These are phyloP conservation scores for Argentina silus DNA, from an alignment of 2,797 vertebrate genomes.

Conservation along the genomic window DNA sequence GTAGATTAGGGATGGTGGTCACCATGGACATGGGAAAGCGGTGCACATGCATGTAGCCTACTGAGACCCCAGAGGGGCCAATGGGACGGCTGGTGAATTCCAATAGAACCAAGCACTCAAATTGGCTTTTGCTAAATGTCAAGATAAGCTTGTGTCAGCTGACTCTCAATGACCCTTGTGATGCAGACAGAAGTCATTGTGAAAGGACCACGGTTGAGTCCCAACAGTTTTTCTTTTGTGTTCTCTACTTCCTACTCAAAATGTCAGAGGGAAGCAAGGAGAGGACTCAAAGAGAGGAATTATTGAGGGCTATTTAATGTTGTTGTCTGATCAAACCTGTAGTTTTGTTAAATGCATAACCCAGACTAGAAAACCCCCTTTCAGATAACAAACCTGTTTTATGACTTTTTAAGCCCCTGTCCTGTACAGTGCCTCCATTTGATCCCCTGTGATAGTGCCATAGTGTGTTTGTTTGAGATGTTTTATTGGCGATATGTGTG, in stretches of 20 bases:
- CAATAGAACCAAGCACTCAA: conserved; percentile 23
- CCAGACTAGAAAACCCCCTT: conserved; percentile 18
- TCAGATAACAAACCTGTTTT: not conserved
- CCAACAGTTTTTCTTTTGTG: not conserved
- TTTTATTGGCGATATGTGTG: conserved; percentile 19
- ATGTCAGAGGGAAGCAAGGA: too few relatives aligned
- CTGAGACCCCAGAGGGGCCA: conserved; percentile 30
- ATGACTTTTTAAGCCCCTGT: conserved; percentile 11
- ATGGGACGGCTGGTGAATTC: conserved; percentile 47
- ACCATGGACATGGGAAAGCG: conserved; percentile 41
- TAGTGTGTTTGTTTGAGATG: conserved; percentile 2
- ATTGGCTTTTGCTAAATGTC: conserved; percentile 47
- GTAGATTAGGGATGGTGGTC: conserved; percentile 44
- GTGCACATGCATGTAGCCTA: conserved; percentile 2
- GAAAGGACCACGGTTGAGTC: conserved; percentile 13
- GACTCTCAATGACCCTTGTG: conserved; percentile 5
- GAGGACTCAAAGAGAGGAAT: too few relatives aligned
- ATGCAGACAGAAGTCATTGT: conserved; percentile 25
- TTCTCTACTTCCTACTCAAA: too few relatives aligned
- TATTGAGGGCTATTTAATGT: too few relatives aligned
- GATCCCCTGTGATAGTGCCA: conserved; percentile 20
- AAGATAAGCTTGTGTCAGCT: conserved; percentile 14
- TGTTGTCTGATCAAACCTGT: not conserved
- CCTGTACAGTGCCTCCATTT: not conserved
- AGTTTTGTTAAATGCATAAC: not conserved